These are phyloP conservation scores for Euproctis similis DNA, from an alignment of 2,888 invertebrate species.

Conservation along the genomic window DNA sequence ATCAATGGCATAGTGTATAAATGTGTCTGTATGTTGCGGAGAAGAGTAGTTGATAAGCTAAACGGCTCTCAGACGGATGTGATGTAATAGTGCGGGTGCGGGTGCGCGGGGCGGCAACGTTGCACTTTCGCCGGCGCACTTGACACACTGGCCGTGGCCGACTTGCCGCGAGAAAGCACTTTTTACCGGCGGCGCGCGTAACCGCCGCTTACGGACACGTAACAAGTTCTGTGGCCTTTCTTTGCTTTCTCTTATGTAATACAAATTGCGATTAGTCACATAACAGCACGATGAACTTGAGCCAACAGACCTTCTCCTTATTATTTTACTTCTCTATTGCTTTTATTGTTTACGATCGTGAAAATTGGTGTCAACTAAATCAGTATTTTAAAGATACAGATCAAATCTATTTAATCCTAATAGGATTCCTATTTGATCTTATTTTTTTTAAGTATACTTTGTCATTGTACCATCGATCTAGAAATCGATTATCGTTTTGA, in stretches of 20 bases:
- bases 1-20: too few relatives aligned
- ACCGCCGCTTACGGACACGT: conserved; percentile 58
- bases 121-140: conserved; percentile 72
- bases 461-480: too few relatives aligned
- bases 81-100: conserved; percentile 59
- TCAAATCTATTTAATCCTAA: too few relatives aligned
- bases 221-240: conserved; percentile 64
- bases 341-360: too few relatives aligned
- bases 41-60: conserved; percentile 55
- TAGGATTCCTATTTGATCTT: too few relatives aligned
- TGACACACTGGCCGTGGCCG: conserved; percentile 76
- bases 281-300: conserved; percentile 62
- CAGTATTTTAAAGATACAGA: too few relatives aligned
- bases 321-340: too few relatives aligned
- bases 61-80: conserved; percentile 68
- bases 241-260: conserved; percentile 72
- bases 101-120: conserved; percentile 54
- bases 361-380: too few relatives aligned
- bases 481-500: too few relatives aligned
- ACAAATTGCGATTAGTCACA: conserved; percentile 63
- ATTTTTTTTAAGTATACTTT: too few relatives aligned
- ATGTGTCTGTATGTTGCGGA: conserved; percentile 6
- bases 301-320: conserved; percentile 21
- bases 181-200: conserved; percentile 67
- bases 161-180: conserved; percentile 72